Base-by-base conservation (phyloP, 2,113 vertebrate genomes). In the Notothenia rossii region DNA sequence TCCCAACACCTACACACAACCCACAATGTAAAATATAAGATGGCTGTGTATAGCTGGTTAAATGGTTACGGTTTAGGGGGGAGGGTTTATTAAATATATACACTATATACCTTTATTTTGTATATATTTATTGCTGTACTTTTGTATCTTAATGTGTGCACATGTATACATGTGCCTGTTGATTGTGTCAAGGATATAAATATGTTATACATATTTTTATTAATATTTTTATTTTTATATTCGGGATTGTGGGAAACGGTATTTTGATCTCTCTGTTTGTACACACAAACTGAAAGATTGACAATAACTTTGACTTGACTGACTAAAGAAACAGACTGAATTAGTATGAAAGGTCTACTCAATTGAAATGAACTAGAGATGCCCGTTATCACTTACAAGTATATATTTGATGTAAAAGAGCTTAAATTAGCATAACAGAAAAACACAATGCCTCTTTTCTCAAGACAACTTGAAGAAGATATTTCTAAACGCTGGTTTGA, bases 401-500 rank as follows among this genome's bases (percentile, higher is more conserved):
- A 49, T 53, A 14, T 49, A 48, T 55, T 69, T 43, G 20, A 11
- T 7, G 1, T 33, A 64, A 18, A 2, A 49, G 1, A 56, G 51
- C 10, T 45, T 77, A 6, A 73, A 36, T 56, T 10, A 33, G 51
- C 33, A 20, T 6, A 20, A 25, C 10, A 36, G 10, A 75, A 66
- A 54, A 4, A 48, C 51, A 1, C 9, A 13, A 64, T 3, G 43
- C 17, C 51, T 62, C 0, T 29, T 18, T 18, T 66, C 25, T 2
- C 2, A 6, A 48, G 50, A 61, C 33, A 67, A 55, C 20, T 48
- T 71, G 14, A 63, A 51, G 9, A 48, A 81, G 29, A 60, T 1
- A 14, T 75, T 77, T 76, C 45, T 15, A n/a, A 55, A 36, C 11
- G 0, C 51, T 61, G 68, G 22, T 75, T 84, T 82, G 55, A 70